Evolutionary conservation across 2,113 vertebrate genomes (phyloP).

Genomic region (Urocynchramus pylzowi): DNA sequence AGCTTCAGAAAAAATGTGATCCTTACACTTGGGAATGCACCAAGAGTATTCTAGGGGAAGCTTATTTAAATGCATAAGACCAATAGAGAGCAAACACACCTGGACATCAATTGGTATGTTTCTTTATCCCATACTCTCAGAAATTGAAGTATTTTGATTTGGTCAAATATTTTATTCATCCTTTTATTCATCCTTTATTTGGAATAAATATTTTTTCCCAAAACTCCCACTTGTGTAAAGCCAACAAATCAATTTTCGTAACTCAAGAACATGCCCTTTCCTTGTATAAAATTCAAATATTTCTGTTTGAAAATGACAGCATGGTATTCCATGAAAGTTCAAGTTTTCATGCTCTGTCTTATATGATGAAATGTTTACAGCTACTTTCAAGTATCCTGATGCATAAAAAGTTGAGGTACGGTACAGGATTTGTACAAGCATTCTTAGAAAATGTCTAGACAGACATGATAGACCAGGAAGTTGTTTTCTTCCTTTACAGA

Average conservation of each 20-base stretch:
- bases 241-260: neutral
- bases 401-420: neutral
- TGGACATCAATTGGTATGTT: neutral
- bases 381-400: neutral
- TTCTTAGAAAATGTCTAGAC: neutral
- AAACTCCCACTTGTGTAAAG: neutral
- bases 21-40: neutral
- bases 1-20: neutral
- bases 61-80: neutral
- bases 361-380: neutral
- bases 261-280: neutral
- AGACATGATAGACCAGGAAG: neutral
- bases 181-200: neutral
- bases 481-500: neutral
- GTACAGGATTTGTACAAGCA: neutral
- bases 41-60: neutral
- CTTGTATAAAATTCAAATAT: neutral
- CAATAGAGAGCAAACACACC: neutral
- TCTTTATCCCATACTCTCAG: neutral
- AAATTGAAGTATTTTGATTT: neutral
- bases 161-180: neutral
- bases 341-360: neutral
- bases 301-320: neutral
- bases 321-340: neutral
- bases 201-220: neutral